These are phyloP conservation scores for Tetraodon nigroviridis DNA, from an alignment of 2,113 vertebrate genomes.

Conservation along the genomic window DNA sequence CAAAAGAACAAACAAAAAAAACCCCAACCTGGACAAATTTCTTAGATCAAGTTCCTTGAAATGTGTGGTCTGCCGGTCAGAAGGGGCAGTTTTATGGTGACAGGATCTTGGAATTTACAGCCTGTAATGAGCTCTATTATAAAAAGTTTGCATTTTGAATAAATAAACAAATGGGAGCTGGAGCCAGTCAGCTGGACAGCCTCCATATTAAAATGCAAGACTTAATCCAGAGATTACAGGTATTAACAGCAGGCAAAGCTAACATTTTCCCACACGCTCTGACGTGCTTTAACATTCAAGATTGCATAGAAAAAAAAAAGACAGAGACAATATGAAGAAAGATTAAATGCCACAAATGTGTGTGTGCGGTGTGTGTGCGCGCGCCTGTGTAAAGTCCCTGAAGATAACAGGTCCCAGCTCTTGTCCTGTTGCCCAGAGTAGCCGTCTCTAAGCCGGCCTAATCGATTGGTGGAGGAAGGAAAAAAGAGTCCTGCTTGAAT, in stretches of 20 bases:
- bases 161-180: neutral
- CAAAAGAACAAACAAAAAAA: neutral
- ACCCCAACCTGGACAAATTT: conserved; percentile 1
- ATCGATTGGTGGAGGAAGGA: conserved; percentile 74
- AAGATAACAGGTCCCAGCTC: conserved; percentile 65
- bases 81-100: conserved; percentile 10
- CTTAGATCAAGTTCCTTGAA: conserved; percentile 1
- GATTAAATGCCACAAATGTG: conserved; percentile 13
- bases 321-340: conserved; percentile 4
- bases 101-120: neutral
- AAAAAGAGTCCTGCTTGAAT: conserved; percentile 71
- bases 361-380: conserved; percentile 3
- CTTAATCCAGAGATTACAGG: conserved; percentile 25
- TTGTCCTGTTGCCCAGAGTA: conserved; percentile 54
- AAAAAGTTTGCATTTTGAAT: neutral
- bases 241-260: conserved; percentile 14
- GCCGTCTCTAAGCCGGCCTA: conserved; percentile 69
- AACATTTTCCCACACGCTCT: conserved; percentile 8
- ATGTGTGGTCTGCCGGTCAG: neutral
- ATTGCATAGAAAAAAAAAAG: conserved; percentile 7
- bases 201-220: conserved; percentile 10
- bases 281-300: neutral
- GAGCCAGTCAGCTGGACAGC: neutral
- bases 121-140: conserved; percentile 1
- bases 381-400: conserved; percentile 21